These are phyloP conservation scores for Apamea epomidion DNA, from an alignment of 2,888 invertebrate genomes.

Conservation along the genomic window DNA sequence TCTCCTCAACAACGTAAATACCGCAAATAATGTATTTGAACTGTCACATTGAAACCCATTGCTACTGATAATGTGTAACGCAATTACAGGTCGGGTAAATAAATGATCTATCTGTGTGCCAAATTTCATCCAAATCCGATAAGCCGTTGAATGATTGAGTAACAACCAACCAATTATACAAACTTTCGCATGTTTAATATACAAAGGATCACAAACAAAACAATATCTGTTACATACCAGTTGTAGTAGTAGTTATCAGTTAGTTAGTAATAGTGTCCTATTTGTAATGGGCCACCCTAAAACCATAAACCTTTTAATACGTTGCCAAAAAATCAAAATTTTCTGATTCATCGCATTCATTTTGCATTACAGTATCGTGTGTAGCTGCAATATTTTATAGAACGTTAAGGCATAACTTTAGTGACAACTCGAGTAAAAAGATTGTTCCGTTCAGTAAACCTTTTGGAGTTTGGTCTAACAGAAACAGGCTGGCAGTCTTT, in stretches of 20 bases:
- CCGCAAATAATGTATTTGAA: no score
- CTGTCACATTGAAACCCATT: no score
- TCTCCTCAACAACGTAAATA: no score
- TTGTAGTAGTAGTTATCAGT: no score
- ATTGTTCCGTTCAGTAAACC: slow-evolving; percentile 45
- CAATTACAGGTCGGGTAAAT: no score
- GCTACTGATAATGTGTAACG: no score
- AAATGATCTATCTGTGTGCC: no score
- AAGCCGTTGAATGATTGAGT: neutral
- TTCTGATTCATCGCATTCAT: slow-evolving; percentile 29
- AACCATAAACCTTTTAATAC: neutral
- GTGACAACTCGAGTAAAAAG: slow-evolving; percentile 59
- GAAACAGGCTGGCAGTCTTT: slow-evolving; percentile 6
- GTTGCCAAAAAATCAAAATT: neutral
- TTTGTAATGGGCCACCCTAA: neutral
- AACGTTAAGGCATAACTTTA: slow-evolving; percentile 24
- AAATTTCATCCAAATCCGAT: neutral
- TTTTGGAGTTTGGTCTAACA: slow-evolving; percentile 32
- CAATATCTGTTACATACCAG: neutral
- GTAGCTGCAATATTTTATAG: slow-evolving; percentile 40
- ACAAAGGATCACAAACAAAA: neutral
- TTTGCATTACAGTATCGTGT: slow-evolving; percentile 32
- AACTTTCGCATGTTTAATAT: neutral
- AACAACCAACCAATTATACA: neutral
- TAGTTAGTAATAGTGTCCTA: neutral